These are phyloP conservation scores for Ancistrus triradiatus DNA, from an alignment of 2,113 vertebrate genomes.

Conservation along the genomic window DNA sequence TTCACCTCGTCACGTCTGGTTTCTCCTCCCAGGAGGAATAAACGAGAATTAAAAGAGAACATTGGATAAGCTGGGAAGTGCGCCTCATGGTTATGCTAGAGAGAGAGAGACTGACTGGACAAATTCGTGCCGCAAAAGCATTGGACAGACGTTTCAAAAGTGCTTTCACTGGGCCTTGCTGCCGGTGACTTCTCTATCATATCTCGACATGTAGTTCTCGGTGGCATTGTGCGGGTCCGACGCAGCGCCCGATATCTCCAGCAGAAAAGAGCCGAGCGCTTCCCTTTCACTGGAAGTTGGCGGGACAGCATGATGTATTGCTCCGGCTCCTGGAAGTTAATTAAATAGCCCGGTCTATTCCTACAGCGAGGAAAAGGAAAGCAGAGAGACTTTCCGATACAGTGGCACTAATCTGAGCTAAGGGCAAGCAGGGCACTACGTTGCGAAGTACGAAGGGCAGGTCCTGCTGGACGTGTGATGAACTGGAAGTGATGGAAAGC, in stretches of 20 bases:
- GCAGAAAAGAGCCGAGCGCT: conserved; percentile 39
- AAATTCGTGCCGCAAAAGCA: conserved; percentile 4
- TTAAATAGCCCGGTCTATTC: conserved; percentile 67
- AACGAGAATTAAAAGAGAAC: conserved; percentile 38
- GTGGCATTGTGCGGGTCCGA: conserved; percentile 18
- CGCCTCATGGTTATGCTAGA: conserved; percentile 5
- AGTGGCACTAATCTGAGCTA: conserved; percentile 33
- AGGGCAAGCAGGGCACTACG: not conserved
- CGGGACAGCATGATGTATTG: conserved; percentile 68
- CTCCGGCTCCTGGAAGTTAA: conserved; percentile 67
- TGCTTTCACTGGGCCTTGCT: not conserved
- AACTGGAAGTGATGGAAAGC: too few relatives aligned
- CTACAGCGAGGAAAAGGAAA: conserved; percentile 37
- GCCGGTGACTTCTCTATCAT: conserved; percentile 24
- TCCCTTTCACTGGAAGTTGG: conserved; percentile 56
- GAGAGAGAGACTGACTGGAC: conserved; percentile 20
- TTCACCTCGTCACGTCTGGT: conserved; percentile 36
- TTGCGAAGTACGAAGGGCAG: too few relatives aligned
- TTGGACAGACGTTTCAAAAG: conserved; percentile 22
- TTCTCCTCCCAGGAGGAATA: conserved; percentile 1
- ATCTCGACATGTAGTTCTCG: conserved; percentile 20
- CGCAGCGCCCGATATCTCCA: conserved; percentile 23
- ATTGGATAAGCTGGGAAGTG: conserved; percentile 21
- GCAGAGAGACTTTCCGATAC: conserved; percentile 34
- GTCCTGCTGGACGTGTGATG: too few relatives aligned